phyloP scores from a whole-genome alignment of 2,797 vertebrate species.

The Intellagama lesueurii region DNA sequence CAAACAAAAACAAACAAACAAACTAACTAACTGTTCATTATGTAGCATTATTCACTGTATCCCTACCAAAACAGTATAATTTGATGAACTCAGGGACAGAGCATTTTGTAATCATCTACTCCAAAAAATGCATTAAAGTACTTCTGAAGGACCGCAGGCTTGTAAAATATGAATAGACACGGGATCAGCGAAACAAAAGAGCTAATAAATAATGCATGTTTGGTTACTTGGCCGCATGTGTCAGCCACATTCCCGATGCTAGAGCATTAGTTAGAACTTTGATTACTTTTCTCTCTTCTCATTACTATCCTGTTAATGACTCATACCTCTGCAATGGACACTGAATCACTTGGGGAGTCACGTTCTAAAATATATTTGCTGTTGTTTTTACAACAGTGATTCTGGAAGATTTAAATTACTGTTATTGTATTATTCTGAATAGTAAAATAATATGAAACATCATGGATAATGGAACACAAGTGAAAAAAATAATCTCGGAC shows the following conservation, averaged over 20 bases:
- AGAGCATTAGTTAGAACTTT: background rate
- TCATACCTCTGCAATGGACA: background rate
- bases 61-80: background rate
- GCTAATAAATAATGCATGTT: conserved; percentile 21
- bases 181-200: background rate
- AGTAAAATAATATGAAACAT: background rate
- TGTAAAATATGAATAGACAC: background rate
- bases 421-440: background rate
- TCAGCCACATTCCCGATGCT: background rate
- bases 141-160: background rate
- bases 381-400: background rate
- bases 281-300: background rate
- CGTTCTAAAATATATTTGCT: background rate
- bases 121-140: background rate
- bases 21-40: conserved; percentile 13
- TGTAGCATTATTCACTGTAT: background rate
- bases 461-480: background rate
- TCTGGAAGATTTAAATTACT: background rate
- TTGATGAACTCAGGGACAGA: conserved; percentile 8
- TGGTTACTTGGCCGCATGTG: background rate
- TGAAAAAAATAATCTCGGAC: background rate
- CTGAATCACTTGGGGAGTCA: background rate
- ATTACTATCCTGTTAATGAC: background rate
- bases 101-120: background rate
- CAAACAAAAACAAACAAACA: background rate